phyloP scores from a whole-genome alignment of 2,888 invertebrate species.

The Lepidonotus clava region DNA sequence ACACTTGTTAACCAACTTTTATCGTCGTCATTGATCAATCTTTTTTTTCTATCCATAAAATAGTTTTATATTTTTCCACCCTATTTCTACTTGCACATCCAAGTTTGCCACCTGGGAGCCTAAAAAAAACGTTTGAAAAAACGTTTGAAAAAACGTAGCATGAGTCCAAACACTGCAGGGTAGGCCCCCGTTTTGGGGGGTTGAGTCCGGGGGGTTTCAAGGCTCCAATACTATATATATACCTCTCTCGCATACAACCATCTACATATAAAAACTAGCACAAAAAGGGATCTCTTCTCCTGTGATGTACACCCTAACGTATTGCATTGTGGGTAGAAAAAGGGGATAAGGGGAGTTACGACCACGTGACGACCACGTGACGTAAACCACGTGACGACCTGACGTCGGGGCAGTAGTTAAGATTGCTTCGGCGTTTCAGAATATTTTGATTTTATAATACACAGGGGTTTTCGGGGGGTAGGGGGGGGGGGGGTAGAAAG shows the following conservation, averaged over 20 bases:
- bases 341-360: not conserved
- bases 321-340: not conserved
- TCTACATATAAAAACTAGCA: conserved; percentile 43
- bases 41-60: conserved; percentile 16
- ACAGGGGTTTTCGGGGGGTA: not conserved
- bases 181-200: too few species aligned
- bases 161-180: not conserved
- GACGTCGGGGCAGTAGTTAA: not conserved
- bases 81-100: not conserved
- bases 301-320: not conserved
- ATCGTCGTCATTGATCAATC: not conserved
- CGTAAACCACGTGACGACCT: too few species aligned
- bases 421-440: conserved; percentile 24
- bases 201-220: conserved; percentile 8
- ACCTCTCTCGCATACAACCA: conserved; percentile 16
- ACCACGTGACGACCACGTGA: too few species aligned
- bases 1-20: not conserved
- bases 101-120: too few species aligned
- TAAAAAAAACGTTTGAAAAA: too few species aligned
- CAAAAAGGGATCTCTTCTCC: not conserved
- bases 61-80: conserved; percentile 2
- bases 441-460: not conserved
- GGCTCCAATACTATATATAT: not conserved
- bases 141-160: conserved; percentile 40
- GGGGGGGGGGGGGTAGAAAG: not conserved